These are phyloP conservation scores for Calidris pygmaea DNA, from an alignment of 2,113 vertebrate genomes.

Conservation along the genomic window DNA sequence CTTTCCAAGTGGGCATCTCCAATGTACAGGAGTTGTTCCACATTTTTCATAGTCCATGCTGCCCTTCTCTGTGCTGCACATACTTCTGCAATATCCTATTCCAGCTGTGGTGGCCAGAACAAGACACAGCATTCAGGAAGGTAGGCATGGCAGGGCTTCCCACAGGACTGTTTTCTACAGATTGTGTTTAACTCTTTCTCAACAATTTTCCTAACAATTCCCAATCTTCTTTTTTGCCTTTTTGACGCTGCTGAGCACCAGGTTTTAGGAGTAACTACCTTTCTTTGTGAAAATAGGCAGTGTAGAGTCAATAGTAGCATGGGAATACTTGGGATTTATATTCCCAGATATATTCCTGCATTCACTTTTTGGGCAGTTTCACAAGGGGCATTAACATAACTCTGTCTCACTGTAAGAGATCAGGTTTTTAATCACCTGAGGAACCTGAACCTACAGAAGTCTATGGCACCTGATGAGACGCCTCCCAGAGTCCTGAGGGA, in stretches of 20 bases:
- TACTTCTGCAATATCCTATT: neutral
- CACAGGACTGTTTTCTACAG: fast-evolving
- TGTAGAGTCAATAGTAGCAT: neutral
- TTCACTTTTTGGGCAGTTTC: neutral
- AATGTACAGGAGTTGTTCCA: neutral
- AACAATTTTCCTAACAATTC: neutral
- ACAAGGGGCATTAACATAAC: neutral
- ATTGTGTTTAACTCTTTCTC: neutral
- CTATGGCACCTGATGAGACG: neutral
- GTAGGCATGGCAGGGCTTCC: neutral
- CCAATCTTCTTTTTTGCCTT: neutral
- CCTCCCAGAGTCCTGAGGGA: too few species aligned
- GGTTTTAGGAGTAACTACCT: neutral
- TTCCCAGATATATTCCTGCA: neutral
- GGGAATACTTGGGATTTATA: neutral
- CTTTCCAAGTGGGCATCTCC: neutral
- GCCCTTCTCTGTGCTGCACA: neutral
- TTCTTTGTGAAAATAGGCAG: neutral
- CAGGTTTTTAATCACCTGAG: neutral
- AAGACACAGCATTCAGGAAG: neutral
- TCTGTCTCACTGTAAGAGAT: neutral
- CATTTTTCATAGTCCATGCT: neutral
- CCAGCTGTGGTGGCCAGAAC: neutral
- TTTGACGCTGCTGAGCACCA: neutral
- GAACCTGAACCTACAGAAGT: neutral